Base-by-base conservation (phyloP, 1,140 invertebrate species). In the Meloidogyne hapla region DNA sequence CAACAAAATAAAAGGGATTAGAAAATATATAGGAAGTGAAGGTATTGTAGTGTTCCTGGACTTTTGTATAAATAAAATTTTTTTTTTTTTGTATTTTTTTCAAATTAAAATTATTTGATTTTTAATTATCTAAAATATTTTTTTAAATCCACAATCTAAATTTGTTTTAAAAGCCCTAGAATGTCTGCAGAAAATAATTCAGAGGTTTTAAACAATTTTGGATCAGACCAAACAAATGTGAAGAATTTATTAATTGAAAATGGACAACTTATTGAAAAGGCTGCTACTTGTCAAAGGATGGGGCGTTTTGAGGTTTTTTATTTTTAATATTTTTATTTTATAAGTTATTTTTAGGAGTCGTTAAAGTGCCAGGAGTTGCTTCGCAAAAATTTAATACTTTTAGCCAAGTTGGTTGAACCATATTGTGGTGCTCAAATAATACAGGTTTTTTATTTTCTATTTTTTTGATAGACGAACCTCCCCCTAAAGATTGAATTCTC, bases 1-100 rank as follows among this genome's bases (percentile, higher is more conserved):
- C 94, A 6, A 98, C 95, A 21, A 99, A 99, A 89, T 99, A 92
- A 91, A 77, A n/a, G n/a, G n/a, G n/a, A n/a, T 12, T 42, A 6
- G 18, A 23, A 78, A 25, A 64, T 25, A 25, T 48, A 15, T 48
- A 56, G 69, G 25, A 45, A 28, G 2, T 18, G 6, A 25, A 33
- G 69, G 69, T 42, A 5, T 23, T 64, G 23, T 70, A 70, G 6
- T 25, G 69, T 70, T 26, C 33, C 33, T 8, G 33, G 33, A 33
- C 28, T 33, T 33, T 33, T 33, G 4, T 33, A 33, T 33, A 33
- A 33, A 33, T 33, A 33, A 33, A 33, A 33, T 33, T 33, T 33
- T 33, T 33, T 2, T 33, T 33, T 33, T 33, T 33, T 2, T 33
- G 33, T 33, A 33, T 33, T 5, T 33, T 33, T 33, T 33, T 33